Evolutionary conservation across 2,797 vertebrate species (phyloP).

Genomic region (Clarias platycephalus): DNA sequence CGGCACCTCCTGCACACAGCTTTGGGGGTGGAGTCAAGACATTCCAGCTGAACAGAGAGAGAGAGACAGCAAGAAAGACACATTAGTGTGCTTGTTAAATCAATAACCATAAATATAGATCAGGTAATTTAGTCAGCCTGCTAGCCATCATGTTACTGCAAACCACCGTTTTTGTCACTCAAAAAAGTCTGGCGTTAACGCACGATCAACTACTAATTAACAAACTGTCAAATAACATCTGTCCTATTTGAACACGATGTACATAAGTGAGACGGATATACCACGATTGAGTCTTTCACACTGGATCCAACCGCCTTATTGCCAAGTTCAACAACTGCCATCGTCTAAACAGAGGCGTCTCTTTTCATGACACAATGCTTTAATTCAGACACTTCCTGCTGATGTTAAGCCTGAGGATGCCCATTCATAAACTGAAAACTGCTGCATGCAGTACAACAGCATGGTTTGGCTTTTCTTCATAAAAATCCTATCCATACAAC

Average conservation of each 20-base stretch:
- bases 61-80: slow-evolving; percentile 15
- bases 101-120: slow-evolving; percentile 5
- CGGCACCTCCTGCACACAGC: slow-evolving; percentile 67
- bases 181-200: not conserved
- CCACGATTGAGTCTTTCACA: slow-evolving; percentile 14
- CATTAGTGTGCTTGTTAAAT: not conserved
- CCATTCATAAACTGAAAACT: slow-evolving; percentile 32
- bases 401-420: slow-evolving; percentile 34
- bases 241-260: not conserved
- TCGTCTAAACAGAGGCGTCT: slow-evolving; percentile 67
- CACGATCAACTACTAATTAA: slow-evolving; percentile 19
- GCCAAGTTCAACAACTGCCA: slow-evolving; percentile 75
- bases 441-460: slow-evolving; percentile 1
- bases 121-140: slow-evolving; percentile 22
- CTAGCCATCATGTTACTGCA: not conserved
- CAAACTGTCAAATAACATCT: not conserved
- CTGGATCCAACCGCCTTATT: slow-evolving; percentile 15
- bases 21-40: slow-evolving; percentile 73
- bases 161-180: slow-evolving; percentile 23
- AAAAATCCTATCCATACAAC: not conserved
- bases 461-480: not conserved
- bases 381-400: slow-evolving; percentile 64
- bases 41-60: slow-evolving; percentile 71
- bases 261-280: slow-evolving; percentile 6
- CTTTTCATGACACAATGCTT: slow-evolving; percentile 68